Evolutionary conservation across 2,888 invertebrate genomes (phyloP), one percentile per base, ranked within the genome.

Genomic region (Neoascia interrupta): DNA sequence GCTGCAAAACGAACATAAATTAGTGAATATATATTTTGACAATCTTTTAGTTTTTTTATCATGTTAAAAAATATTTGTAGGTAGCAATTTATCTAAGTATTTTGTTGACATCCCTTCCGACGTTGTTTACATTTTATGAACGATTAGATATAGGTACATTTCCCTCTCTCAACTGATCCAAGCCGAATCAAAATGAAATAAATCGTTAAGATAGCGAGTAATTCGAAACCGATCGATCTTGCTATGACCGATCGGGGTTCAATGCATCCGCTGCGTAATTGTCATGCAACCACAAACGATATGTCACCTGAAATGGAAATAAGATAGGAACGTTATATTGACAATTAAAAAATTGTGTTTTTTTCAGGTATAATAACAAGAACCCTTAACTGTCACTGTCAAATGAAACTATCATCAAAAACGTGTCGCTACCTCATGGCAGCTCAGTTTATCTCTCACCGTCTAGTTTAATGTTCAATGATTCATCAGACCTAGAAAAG

Each of bases 131-230:
- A 51, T 34, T 51, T 28, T 36, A 64, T 64, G 11, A 15, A 8
- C 31, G 64, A 64, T 64, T 53, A 53, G 43, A 64, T 64, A 64
- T 31, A n/a, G n/a, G n/a, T n/a, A n/a, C n/a, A n/a, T n/a, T n/a
- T n/a, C n/a, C n/a, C n/a, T n/a, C 41, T 4, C 23, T 34, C 34
- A 61, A 13, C 39, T 10, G 18, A 26, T 53, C 34, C 36, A 26
- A 64, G 45, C 6, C 13, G 36, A 53, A 54, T 64, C 45, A 43
- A 63, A 45, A 36, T 45, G 53, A 45, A 64, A 64, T 54, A 64
- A 64, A 64, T 64, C 45, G 64, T 64, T 54, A 36, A 54, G 53
- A 64, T 64, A 53, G n/a, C n/a, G n/a, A n/a, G 34, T 41, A 64
- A 54, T 18, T 64, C 45, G 23, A 54, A 26, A 19, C 8, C 53